Conservation (phyloP, 2,888 invertebrate genomes). For the Uloborus plumipes region DNA sequence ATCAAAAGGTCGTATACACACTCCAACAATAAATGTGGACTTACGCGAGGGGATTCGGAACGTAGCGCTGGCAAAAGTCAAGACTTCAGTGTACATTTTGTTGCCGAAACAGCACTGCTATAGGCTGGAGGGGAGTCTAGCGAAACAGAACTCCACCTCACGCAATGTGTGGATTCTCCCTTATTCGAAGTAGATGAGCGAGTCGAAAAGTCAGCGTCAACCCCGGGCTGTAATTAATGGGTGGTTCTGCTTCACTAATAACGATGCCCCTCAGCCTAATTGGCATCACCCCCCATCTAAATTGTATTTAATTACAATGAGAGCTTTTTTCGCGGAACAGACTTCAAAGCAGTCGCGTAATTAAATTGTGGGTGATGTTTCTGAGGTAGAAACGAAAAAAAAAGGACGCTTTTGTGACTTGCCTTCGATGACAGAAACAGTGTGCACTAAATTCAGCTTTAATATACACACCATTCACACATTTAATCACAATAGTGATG, state of each 20-base stretch:
- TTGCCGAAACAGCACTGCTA: too few species aligned
- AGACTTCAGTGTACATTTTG: too few species aligned
- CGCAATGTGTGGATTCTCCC: constrained; percentile 35
- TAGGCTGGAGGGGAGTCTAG: too few species aligned
- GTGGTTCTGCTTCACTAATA: constrained; percentile 64
- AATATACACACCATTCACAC: too few species aligned
- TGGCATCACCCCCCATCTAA: constrained; percentile 61
- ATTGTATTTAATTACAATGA: constrained; percentile 65
- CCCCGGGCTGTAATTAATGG: constrained; percentile 59
- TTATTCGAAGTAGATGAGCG: constrained; percentile 4
- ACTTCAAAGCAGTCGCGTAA: constrained; percentile 51
- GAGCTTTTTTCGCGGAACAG: constrained; percentile 48
- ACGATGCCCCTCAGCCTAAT: constrained; percentile 53
- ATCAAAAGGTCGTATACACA: too few species aligned
- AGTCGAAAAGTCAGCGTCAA: constrained; percentile 30
- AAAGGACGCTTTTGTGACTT: constrained; percentile 2
- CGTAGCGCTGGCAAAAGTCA: too few species aligned
- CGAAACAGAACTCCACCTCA: too few species aligned
- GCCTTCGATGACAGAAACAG: not conserved
- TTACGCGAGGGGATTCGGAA: too few species aligned
- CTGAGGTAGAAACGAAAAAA: constrained; percentile 12
- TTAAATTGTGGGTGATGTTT: constrained; percentile 60
- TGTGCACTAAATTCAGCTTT: too few species aligned
- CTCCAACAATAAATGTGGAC: too few species aligned
- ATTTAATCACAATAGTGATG: too few species aligned